Conservation (phyloP, 2,113 vertebrate genomes). For the Euleptes europaea region DNA sequence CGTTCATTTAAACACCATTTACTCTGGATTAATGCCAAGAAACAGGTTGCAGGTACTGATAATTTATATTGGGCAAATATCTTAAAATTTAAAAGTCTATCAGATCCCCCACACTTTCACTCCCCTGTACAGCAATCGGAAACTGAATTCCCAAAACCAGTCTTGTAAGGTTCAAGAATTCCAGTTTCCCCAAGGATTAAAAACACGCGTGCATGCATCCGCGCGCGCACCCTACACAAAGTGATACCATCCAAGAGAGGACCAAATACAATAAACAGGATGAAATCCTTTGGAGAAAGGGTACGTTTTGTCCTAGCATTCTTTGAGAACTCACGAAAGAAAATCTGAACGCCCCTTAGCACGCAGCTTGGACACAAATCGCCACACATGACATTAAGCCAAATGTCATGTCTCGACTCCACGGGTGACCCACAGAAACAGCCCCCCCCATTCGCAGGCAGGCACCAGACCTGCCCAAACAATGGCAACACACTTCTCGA, state of each 20-base stretch:
- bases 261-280: neutral
- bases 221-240: neutral
- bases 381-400: conserved; percentile 16
- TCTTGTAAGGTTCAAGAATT: conserved; percentile 30
- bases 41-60: neutral
- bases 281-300: neutral
- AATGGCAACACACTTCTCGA: neutral
- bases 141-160: conserved; percentile 1
- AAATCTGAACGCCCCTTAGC: neutral
- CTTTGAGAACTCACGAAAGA: conserved; percentile 3
- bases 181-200: neutral
- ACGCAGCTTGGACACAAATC: neutral
- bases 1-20: neutral
- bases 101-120: neutral
- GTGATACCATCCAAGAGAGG: neutral
- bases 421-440: neutral
- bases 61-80: neutral
- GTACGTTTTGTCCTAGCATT: neutral
- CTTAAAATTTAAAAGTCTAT: neutral
- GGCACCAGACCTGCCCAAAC: neutral
- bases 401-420: conserved; percentile 28
- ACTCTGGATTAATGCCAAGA: neutral
- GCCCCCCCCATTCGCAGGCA: neutral
- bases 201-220: too few species aligned
- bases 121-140: neutral